Evolutionary conservation across 1,140 invertebrate genomes (phyloP).

Genomic region (Anadara kagoshimensis): DNA sequence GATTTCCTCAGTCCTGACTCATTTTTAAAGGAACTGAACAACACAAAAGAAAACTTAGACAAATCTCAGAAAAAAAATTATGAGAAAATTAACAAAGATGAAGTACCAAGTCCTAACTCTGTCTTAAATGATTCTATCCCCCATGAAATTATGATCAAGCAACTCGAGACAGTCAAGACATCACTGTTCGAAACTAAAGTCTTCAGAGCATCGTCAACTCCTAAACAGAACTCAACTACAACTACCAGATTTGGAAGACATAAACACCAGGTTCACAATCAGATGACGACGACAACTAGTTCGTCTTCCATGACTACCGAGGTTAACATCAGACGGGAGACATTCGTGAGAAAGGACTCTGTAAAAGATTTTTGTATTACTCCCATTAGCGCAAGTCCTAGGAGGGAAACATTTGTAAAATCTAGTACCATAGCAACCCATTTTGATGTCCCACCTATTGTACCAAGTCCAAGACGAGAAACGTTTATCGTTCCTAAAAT

Average conservation of each 20-base stretch:
- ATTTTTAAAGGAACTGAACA: slow-evolving; percentile 54
- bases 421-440: not conserved
- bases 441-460: slow-evolving; percentile 18
- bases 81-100: not conserved
- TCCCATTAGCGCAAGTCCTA: not conserved
- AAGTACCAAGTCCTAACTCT: slow-evolving; percentile 48
- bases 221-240: too few species aligned
- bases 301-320: not conserved
- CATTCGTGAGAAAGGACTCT: not conserved
- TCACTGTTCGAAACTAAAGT: slow-evolving; percentile 27
- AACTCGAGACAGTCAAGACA: slow-evolving; percentile 45
- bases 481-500: slow-evolving; percentile 35
- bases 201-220: too few species aligned
- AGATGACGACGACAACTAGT: too few species aligned
- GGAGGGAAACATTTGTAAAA: slow-evolving; percentile 19
- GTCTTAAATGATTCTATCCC: slow-evolving; percentile 54
- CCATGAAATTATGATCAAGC: slow-evolving; percentile 52
- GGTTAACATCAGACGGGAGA: not conserved
- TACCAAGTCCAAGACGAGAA: slow-evolving; percentile 46
- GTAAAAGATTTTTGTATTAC: too few species aligned
- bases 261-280: not conserved
- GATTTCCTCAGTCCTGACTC: slow-evolving; percentile 54
- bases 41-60: slow-evolving; percentile 21
- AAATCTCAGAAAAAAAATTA: not conserved
- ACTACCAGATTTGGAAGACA: not conserved